Evolutionary conservation across 2,888 invertebrate genomes (phyloP), one percentile per base, ranked within the genome.

Genomic region (Stictocephala bisonia): DNA sequence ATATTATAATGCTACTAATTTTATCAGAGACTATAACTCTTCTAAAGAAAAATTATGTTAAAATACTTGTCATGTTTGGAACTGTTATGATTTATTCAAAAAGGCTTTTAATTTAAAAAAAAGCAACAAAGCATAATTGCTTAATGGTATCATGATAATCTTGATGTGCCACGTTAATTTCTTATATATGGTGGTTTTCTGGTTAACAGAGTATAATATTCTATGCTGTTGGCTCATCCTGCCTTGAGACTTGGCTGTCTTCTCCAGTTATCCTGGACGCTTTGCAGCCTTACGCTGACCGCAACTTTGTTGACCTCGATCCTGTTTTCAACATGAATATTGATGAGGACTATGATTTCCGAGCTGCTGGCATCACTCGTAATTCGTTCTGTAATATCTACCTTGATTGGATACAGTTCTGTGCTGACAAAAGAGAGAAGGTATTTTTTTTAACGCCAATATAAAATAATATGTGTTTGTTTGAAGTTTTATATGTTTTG

Each of bases 291-390:
- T 94, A 95, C 79, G 86, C 90, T 74, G 94, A 93, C 75, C 89
- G 93, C 27, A 90, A 90, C 80, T 97, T 97, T 83, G 96, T 96
- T 0, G 99, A 99, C 81, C 86, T 98, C 50, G 99, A 99, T 86
- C 97, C 97, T 0, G 94, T 97, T 70, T 99, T 99, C 83, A 97
- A 96, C 82, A 90, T 93, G 76, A 96, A 97, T 81, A 90, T 99
- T 72, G 99, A 99, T 82, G 98, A 98, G 83, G 99, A 99, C 83
- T 99, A 93, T 81, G 99, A 99, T 83, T 91, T 92, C 78, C 88
- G 93, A 75, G 92, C 92, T 7, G 92, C 94, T 3, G 99, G 99
- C 13, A 94, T 99, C 76, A 97, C 98, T 0, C 89, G 95, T 78
- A 89, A 89, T 73, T 93, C 94, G 79, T 99, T 99, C 86, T 94